Percentiles rank a stretch among this genome's conserved stretches.
Conservation (phyloP, 2,888 invertebrate species). For the Siphlonurus alternatus region DNA sequence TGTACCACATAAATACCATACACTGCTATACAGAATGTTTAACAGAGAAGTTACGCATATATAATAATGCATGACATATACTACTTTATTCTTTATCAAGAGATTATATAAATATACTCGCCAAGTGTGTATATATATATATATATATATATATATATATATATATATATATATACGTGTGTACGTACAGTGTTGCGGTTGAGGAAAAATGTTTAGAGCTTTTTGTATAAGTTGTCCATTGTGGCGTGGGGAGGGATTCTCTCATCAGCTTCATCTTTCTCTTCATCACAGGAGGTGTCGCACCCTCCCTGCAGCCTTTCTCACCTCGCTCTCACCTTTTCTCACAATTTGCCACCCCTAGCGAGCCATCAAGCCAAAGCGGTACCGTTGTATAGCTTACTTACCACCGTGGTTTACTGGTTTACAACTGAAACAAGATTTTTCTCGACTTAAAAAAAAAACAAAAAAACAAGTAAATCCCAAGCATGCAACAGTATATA, state of each 20-base stretch:
- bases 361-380: not conserved
- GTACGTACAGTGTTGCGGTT: not conserved
- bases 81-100: too few species aligned
- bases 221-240: not conserved
- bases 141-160: not conserved
- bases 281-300: not conserved
- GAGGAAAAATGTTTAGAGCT: not conserved
- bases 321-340: not conserved
- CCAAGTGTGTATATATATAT: not conserved
- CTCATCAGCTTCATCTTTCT: not conserved
- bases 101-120: too few species aligned
- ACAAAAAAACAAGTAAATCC: not conserved
- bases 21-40: too few species aligned
- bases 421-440: not conserved
- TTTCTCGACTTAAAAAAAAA: not conserved
- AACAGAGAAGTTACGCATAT: too few species aligned
- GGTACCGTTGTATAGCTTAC: not conserved
- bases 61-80: too few species aligned
- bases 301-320: not conserved
- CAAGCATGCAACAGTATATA: not conserved
- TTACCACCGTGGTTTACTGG: not conserved
- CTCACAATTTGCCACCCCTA: not conserved
- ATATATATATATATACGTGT: not conserved
- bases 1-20: too few species aligned
- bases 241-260: not conserved